These are phyloP conservation scores for Caenorhabditis sp. DNA, from an alignment of 2,888 invertebrate species.

Conservation along the genomic window DNA sequence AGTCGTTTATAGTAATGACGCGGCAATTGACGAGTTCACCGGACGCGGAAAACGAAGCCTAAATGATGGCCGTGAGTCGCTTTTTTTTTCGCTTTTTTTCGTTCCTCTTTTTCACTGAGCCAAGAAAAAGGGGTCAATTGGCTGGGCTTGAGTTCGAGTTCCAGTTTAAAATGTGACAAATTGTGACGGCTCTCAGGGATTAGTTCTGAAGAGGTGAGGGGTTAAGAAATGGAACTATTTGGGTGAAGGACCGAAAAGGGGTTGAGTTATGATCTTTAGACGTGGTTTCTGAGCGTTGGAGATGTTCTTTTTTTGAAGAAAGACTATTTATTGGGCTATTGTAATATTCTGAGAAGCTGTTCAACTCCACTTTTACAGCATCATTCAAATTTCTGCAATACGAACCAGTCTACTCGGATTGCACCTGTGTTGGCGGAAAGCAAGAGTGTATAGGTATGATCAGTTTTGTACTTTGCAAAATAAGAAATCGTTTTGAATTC, in stretches of 20 bases:
- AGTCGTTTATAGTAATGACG: slow-evolving; percentile 75
- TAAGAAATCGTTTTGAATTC: not conserved
- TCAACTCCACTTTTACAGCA: slow-evolving; percentile 64
- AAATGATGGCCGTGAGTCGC: slow-evolving; percentile 33
- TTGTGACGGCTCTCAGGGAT: slow-evolving; percentile 19
- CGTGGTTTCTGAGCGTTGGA: too few species aligned
- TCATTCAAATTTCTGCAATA: slow-evolving; percentile 76
- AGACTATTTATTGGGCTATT: too few species aligned
- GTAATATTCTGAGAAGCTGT: too few species aligned
- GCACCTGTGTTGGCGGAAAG: slow-evolving; percentile 65
- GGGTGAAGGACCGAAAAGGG: too few species aligned
- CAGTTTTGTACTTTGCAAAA: not conserved
- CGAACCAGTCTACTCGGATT: slow-evolving; percentile 77
- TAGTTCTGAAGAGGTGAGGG: too few species aligned
- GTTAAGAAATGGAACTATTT: too few species aligned
- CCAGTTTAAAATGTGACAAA: slow-evolving; percentile 15
- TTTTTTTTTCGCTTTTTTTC: not conserved
- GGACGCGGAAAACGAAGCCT: slow-evolving; percentile 42
- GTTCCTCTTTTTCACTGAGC: slow-evolving; percentile 13
- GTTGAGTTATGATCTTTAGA: not conserved
- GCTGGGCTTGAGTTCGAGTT: too few species aligned
- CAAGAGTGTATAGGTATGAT: slow-evolving; percentile 63
- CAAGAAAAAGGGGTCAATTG: too few species aligned
- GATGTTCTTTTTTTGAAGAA: too few species aligned
- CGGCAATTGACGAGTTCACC: slow-evolving; percentile 54